Base-by-base conservation (phyloP, 2,888 invertebrate genomes). In the Megalurothrips usitatus region DNA sequence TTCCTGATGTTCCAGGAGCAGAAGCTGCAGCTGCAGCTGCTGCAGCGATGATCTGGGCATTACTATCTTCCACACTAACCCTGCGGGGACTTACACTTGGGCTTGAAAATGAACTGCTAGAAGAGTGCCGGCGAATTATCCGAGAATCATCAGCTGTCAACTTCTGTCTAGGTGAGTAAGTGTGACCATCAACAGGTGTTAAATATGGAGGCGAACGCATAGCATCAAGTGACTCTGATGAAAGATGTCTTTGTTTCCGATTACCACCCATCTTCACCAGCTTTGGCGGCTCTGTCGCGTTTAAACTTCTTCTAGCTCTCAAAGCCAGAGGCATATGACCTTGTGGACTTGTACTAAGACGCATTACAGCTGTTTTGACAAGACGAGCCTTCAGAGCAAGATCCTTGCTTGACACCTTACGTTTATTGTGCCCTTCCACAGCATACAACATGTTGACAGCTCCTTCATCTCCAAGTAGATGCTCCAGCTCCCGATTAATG, bases 361-460 rank as follows among this genome's bases (percentile, higher is more conserved):
- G 87, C 19, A 92, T 86, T 4, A 89, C 89, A 0, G 89, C 88
- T 85, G 91, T 91, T 84, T 91, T 91, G 1, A 92, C 92, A 83
- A 92, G 88, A 84, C 91, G 91, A 34, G 91, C 89, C 87, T 90
- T 90, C 48, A 89, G 88, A 84, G 87, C 87, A 84, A 90, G 88
- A 84, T 89, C 90, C 84, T 85, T 85, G 80, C 23, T 80, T 52
- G 47, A 80, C 82, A 28, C 80, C 82, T 80, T 82, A 82, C 3
- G 80, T 79, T 68, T 82, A 81, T 63, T 81, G 83, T 43, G 81
- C 82, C 88, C 88, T 84, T 94, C 94, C 0, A 95, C 90, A 34
- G 94, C 93, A 85, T 94, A 94, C 78, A 96, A 89, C 92, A 96
- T 93, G 87, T 95, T 95, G 1, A 94, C 93, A 4, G 95, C 95